These are phyloP conservation scores for Hippolais icterina DNA, from an alignment of 2,113 vertebrate species.

Conservation along the genomic window DNA sequence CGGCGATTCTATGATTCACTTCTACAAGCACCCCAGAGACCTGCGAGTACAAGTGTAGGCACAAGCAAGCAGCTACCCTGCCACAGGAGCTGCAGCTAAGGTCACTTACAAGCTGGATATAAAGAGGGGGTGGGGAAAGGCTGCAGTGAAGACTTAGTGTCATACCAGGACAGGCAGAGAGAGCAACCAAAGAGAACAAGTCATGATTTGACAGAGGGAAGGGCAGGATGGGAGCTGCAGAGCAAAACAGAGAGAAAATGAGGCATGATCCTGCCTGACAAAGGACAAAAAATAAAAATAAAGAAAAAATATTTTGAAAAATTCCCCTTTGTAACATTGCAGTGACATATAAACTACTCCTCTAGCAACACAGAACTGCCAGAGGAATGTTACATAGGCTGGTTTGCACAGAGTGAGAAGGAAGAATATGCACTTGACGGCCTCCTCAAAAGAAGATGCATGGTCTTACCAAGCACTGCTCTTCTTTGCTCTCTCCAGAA, in stretches of 20 bases:
- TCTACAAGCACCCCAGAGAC: not conserved
- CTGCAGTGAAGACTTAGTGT: not conserved
- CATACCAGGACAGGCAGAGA: conserved; percentile 17
- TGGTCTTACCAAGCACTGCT: not conserved
- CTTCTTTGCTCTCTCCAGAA: not conserved
- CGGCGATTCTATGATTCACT: not conserved
- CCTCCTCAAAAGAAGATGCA: not conserved
- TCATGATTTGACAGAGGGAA: not conserved
- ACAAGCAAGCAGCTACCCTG: not conserved
- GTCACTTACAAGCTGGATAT: conserved; percentile 5
- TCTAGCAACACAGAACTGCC: not conserved
- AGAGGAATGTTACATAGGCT: not conserved
- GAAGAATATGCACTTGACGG: not conserved
- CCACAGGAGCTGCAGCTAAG: not conserved
- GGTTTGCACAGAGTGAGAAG: not conserved
- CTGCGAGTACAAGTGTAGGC: rapidly evolving
- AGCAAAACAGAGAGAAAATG: rapidly evolving
- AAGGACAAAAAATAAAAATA: not conserved
- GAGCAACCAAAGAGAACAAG: not conserved
- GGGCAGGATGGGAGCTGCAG: not conserved
- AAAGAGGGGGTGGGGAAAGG: not conserved
- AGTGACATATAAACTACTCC: not conserved
- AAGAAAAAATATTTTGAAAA: not conserved
- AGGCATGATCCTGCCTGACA: not conserved
- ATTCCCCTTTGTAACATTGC: not conserved